Evolutionary conservation across 2,797 vertebrate genomes (phyloP).

Genomic region (Cynopterus sphinx): DNA sequence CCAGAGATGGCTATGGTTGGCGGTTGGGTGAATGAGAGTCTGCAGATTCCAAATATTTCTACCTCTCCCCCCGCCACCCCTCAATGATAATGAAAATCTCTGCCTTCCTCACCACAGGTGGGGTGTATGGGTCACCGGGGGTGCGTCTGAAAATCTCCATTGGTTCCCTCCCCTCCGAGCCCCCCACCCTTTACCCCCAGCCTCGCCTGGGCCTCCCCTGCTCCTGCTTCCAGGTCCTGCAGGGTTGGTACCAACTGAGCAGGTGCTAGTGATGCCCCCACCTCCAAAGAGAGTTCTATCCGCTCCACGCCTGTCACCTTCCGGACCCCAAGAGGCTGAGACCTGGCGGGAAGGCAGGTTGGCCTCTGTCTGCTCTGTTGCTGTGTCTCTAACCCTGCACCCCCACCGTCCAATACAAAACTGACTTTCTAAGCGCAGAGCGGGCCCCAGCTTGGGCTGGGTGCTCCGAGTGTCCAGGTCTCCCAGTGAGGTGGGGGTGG

Average conservation of each 20-base stretch:
- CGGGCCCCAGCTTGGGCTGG: background rate
- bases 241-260: background rate
- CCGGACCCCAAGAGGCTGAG: background rate
- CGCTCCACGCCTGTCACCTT: background rate
- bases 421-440: background rate
- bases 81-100: background rate
- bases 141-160: background rate
- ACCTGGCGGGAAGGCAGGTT: background rate
- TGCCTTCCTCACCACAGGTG: background rate
- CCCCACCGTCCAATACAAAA: rapidly evolving
- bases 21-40: rapidly evolving
- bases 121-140: background rate
- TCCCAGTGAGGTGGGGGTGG: background rate
- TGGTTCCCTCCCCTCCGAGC: background rate
- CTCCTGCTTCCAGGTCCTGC: background rate
- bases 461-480: background rate
- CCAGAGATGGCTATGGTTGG: background rate
- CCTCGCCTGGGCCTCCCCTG: background rate
- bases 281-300: background rate
- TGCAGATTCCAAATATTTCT: background rate
- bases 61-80: too few relatives aligned
- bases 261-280: background rate
- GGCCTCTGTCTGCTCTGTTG: background rate
- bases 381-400: background rate
- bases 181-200: background rate